A percentile compares a stretch with the other conserved stretches of the same genome.
Conservation (phyloP, 2,113 vertebrate species). For the Apaloderma vittatum region DNA sequence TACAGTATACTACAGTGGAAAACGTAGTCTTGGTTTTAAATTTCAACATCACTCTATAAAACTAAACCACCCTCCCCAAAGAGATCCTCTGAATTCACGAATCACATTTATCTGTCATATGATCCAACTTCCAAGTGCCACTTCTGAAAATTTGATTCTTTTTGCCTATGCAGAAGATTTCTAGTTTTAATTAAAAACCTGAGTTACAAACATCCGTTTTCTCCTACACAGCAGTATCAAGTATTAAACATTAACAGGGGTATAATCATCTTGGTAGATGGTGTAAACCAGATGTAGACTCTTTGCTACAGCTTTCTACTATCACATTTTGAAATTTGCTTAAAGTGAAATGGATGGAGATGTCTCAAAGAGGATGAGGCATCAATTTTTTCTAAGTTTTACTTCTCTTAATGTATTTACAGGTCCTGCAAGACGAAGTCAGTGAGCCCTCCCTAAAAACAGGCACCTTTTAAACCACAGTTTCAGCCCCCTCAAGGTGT, state of each 20-base stretch:
- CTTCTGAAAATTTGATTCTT: neutral
- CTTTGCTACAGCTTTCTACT: neutral
- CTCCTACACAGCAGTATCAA: neutral
- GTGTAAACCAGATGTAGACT: neutral
- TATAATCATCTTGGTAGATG: fast-evolving
- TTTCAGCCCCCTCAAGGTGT: neutral
- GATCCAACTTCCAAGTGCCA: neutral
- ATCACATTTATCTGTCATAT: neutral
- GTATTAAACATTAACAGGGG: neutral
- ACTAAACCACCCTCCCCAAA: neutral
- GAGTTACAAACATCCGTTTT: neutral
- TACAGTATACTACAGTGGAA: neutral
- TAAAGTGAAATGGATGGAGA: neutral
- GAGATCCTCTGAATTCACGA: neutral
- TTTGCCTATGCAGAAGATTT: neutral
- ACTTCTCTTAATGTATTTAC: neutral
- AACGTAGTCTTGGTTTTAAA: too few relatives aligned
- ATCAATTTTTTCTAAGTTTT: neutral
- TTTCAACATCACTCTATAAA: too few relatives aligned
- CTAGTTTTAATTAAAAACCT: neutral
- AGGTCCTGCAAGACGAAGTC: neutral
- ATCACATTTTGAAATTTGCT: neutral
- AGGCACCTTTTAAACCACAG: too few relatives aligned
- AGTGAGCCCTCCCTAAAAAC: neutral
- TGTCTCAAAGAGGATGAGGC: neutral